Conservation (phyloP, 2,888 invertebrate genomes). For the Sabatieria punctata region DNA sequence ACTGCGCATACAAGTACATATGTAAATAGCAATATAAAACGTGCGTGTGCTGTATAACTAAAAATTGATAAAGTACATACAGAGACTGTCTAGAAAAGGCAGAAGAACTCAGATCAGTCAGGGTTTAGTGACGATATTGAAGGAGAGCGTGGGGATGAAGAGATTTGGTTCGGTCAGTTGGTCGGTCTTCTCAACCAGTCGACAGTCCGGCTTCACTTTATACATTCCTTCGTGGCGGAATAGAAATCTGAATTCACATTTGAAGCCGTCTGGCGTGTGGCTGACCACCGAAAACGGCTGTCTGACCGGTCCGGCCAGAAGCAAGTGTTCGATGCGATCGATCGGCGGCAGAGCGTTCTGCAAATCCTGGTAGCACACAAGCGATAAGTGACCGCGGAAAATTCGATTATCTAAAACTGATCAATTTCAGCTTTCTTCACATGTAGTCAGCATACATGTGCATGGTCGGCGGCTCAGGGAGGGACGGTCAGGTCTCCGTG, state of each 20-base stretch:
- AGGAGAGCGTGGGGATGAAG: background rate
- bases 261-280: background rate
- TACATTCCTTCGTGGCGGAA: background rate
- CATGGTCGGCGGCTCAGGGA: too few species aligned
- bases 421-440: too few species aligned
- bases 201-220: background rate
- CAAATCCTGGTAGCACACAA: background rate
- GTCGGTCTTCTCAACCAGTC: background rate
- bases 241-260: background rate
- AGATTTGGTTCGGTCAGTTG: too few species aligned
- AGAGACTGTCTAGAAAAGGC: too few species aligned
- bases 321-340: background rate
- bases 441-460: too few species aligned
- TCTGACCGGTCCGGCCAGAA: background rate
- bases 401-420: background rate
- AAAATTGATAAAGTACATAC: too few species aligned
- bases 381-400: background rate
- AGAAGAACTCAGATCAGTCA: too few species aligned
- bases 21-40: too few species aligned
- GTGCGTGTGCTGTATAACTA: too few species aligned
- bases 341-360: background rate
- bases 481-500: too few species aligned
- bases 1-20: too few species aligned
- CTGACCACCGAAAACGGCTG: background rate
- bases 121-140: constrained; percentile 1